Percentiles rank a stretch among this genome's conserved stretches.
These are phyloP conservation scores for Xiphydria camelus DNA, from an alignment of 2,888 invertebrate species.

Conservation along the genomic window DNA sequence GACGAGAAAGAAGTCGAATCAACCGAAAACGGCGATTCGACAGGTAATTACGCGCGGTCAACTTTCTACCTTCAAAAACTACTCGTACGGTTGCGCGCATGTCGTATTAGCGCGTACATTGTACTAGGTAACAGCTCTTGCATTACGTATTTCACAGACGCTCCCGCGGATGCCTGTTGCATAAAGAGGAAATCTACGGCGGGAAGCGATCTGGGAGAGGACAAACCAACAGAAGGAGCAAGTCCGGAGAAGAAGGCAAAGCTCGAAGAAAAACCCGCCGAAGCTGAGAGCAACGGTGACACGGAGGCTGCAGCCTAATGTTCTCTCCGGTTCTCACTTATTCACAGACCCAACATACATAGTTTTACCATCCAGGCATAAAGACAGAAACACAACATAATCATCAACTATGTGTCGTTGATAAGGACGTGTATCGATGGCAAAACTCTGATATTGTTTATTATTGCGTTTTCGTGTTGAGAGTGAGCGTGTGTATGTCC, in stretches of 20 bases:
- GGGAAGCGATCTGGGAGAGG: slow-evolving; percentile 59
- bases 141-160: slow-evolving; percentile 33
- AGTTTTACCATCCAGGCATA: slow-evolving; percentile 39
- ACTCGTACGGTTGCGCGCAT: too few relatives aligned
- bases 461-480: slow-evolving; percentile 29
- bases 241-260: slow-evolving; percentile 77
- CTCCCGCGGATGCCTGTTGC: slow-evolving; percentile 56
- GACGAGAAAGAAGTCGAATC: slow-evolving; percentile 56
- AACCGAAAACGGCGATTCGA: slow-evolving; percentile 57
- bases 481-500: slow-evolving; percentile 32
- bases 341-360: slow-evolving; percentile 42
- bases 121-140: background rate
- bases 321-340: slow-evolving; percentile 26
- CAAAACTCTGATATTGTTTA: slow-evolving; percentile 29
- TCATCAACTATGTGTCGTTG: slow-evolving; percentile 36
- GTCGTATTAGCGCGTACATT: too few relatives aligned
- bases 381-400: slow-evolving; percentile 41
- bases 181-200: slow-evolving; percentile 74
- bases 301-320: slow-evolving; percentile 56
- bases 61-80: background rate
- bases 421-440: slow-evolving; percentile 22
- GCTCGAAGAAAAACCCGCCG: slow-evolving; percentile 66
- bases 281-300: slow-evolving; percentile 62
- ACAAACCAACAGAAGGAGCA: slow-evolving; percentile 61
- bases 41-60: slow-evolving; percentile 52